These are phyloP conservation scores for Zaprionus camerounensis DNA, from an alignment of 1,140 invertebrate genomes.

Conservation along the genomic window DNA sequence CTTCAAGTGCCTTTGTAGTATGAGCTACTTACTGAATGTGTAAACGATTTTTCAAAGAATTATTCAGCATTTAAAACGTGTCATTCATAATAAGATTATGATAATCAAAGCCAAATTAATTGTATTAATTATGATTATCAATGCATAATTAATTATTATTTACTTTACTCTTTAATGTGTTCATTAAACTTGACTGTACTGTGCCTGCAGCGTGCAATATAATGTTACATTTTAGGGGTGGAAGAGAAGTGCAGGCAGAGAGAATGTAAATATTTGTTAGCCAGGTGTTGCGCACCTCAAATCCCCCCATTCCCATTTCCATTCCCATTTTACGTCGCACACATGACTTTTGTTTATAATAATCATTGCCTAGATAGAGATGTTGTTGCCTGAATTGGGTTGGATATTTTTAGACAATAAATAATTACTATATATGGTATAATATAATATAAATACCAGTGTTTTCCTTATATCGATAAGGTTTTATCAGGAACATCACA, in stretches of 20 bases:
- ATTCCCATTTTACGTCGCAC: background rate
- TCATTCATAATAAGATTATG: background rate
- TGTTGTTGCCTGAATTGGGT: background rate
- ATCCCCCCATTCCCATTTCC: background rate
- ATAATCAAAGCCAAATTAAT: background rate
- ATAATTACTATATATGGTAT: background rate
- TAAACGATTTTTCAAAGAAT: background rate
- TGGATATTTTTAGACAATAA: background rate
- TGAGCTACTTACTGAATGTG: background rate
- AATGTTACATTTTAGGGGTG: background rate
- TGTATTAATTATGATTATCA: background rate
- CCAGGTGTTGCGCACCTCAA: background rate
- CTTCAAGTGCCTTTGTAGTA: no score
- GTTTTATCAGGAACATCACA: background rate
- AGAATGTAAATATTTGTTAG: conserved; percentile 9
- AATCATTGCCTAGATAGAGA: conserved; percentile 2
- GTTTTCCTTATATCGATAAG: background rate
- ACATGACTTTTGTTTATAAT: conserved; percentile 20
- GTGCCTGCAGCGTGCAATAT: background rate
- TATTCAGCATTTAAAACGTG: background rate
- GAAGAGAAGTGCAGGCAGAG: background rate
- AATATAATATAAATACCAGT: background rate
- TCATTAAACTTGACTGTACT: background rate
- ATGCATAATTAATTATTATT: conserved; percentile 1
- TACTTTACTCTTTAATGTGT: background rate